A percentile compares a stretch with the other conserved stretches of the same genome.
Evolutionary conservation across 2,797 vertebrate species (phyloP).

Genomic region (Sarcophilus harrisii): DNA sequence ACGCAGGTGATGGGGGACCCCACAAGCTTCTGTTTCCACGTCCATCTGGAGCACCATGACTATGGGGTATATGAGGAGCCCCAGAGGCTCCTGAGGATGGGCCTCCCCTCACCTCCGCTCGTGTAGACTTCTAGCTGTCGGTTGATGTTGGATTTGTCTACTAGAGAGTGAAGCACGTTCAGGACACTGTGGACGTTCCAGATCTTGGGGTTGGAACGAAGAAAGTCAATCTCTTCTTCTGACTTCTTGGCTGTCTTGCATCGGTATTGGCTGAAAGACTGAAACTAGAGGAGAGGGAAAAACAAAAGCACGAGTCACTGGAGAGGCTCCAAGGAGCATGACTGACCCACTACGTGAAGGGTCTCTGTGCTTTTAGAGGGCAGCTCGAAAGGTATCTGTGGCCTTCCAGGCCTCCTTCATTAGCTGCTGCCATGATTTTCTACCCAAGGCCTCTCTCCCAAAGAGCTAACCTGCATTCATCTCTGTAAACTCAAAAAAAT

Average conservation of each 20-base stretch:
- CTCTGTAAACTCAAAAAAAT: background rate
- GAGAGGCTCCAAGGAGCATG: fast-evolving
- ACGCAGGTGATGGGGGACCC: background rate
- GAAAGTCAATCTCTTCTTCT: constrained; percentile 97
- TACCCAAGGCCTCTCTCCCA: background rate
- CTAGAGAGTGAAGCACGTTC: constrained; percentile 97
- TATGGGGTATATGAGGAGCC: background rate
- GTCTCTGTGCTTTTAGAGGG: background rate
- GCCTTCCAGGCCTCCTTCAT: background rate
- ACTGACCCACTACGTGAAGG: background rate
- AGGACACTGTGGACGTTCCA: constrained; percentile 99
- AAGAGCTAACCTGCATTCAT: background rate
- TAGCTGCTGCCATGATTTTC: background rate
- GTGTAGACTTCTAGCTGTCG: constrained; percentile 98
- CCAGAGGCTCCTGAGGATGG: fast-evolving
- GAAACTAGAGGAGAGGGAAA: constrained; percentile 88
- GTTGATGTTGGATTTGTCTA: constrained; percentile 99
- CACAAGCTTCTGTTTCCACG: background rate
- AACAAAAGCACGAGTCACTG: background rate
- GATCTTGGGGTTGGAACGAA: constrained; percentile 98
- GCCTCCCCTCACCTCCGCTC: constrained; percentile 91
- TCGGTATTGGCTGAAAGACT: constrained; percentile 99
- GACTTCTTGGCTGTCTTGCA: constrained; percentile 98
- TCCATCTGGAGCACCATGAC: background rate
- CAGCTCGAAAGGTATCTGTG: background rate